Evolutionary conservation across 1,140 invertebrate species (phyloP).

Genomic region (Plodia interpunctella): DNA sequence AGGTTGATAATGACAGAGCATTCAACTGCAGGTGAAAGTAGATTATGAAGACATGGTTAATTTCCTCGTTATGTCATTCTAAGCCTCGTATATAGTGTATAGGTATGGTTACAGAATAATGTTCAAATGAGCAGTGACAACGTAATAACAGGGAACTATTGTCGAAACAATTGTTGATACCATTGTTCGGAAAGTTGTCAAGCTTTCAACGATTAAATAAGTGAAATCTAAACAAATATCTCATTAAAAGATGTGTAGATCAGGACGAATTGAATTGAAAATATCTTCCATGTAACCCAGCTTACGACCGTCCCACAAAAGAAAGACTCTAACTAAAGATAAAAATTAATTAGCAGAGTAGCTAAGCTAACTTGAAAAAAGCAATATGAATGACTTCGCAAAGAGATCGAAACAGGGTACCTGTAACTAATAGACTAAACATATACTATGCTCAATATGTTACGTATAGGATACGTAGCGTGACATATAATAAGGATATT

Average conservation of each 20-base stretch:
- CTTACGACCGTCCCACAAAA: no score
- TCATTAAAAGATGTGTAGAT: no score
- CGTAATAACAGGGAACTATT: not conserved
- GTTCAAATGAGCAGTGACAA: not conserved
- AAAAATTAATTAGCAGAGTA: no score
- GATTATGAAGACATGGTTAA: slow-evolving; percentile 19
- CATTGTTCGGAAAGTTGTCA: no score
- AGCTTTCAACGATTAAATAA: no score
- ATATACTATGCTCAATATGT: not conserved
- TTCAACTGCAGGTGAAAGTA: slow-evolving; percentile 32
- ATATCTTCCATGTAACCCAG: no score
- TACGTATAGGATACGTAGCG: not conserved
- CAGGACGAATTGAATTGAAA: no score
- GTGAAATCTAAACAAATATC: no score
- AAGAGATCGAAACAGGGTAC: not conserved
- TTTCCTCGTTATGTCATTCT: slow-evolving; percentile 10
- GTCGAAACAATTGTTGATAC: not conserved
- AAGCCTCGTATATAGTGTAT: not conserved
- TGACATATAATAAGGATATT: not conserved
- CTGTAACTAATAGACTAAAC: not conserved
- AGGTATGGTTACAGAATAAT: not conserved
- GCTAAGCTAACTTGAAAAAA: no score
- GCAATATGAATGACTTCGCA: no score
- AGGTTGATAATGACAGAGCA: slow-evolving; percentile 13
- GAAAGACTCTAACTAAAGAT: no score